These are phyloP conservation scores for Neodontobutis hainanensis DNA, from an alignment of 2,113 vertebrate genomes.

Conservation along the genomic window DNA sequence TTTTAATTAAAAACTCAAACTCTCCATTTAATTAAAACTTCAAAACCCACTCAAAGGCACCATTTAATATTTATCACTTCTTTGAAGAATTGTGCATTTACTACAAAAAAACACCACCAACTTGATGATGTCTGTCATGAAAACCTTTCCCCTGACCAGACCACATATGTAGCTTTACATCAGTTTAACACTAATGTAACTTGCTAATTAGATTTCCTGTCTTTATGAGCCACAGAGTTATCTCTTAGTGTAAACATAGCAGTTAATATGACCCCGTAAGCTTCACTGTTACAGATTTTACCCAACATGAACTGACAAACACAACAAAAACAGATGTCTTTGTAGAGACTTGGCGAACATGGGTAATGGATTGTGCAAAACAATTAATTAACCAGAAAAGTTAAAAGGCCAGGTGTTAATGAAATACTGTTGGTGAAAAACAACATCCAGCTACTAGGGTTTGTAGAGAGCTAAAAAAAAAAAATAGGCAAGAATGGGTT, in stretches of 20 bases:
- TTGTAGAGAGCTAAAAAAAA: slow-evolving; percentile 21
- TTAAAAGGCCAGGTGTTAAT: too few species aligned
- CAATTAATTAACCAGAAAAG: too few species aligned
- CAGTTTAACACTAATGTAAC: slow-evolving; percentile 5
- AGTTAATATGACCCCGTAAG: slow-evolving; percentile 19
- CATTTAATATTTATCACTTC: background rate
- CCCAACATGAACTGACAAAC: slow-evolving; percentile 29
- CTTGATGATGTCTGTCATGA: background rate
- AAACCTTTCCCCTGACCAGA: background rate
- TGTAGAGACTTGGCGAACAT: slow-evolving; percentile 24
- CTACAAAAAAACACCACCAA: too few species aligned
- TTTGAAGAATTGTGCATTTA: too few species aligned
- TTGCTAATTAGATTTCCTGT: background rate
- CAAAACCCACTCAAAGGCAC: background rate
- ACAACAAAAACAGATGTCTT: slow-evolving; percentile 64
- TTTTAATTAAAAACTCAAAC: slow-evolving; percentile 7
- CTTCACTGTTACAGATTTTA: slow-evolving; percentile 14
- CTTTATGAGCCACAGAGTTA: slow-evolving; percentile 1
- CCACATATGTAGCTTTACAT: background rate
- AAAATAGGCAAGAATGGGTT: slow-evolving; percentile 32
- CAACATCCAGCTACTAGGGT: background rate
- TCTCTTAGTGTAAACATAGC: slow-evolving; percentile 17
- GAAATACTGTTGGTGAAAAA: slow-evolving; percentile 1
- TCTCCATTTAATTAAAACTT: background rate
- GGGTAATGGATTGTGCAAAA: slow-evolving; percentile 7